These are phyloP conservation scores for Loripinus fragilis DNA, from an alignment of 2,888 invertebrate species.

Conservation along the genomic window DNA sequence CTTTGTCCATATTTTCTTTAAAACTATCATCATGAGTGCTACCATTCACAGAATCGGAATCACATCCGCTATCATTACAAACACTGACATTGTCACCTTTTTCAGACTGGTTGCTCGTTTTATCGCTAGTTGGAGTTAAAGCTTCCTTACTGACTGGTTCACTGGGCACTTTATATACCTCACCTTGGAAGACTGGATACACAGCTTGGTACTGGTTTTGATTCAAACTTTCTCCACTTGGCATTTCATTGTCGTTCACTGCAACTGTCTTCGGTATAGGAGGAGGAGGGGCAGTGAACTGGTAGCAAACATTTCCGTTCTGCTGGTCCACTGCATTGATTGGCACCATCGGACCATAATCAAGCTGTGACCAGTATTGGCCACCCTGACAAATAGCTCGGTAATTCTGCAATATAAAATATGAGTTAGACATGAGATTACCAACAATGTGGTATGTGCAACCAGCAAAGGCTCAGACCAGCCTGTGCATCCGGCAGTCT, in stretches of 20 bases:
- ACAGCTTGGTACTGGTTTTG: conserved; percentile 1
- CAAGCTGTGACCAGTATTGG: conserved; percentile 33
- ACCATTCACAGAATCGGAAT: conserved; percentile 53
- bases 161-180: neutral
- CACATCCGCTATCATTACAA: conserved; percentile 69
- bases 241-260: neutral
- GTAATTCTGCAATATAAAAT: conserved; percentile 48
- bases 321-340: conserved; percentile 37
- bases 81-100: conserved; percentile 20
- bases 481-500: too few species aligned
- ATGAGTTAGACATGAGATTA: too few species aligned
- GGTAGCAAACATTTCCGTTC: conserved; percentile 46
- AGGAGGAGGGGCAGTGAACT: conserved; percentile 49
- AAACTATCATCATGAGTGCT: conserved; percentile 56
- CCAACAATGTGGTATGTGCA: too few species aligned
- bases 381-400: conserved; percentile 41
- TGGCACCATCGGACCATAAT: conserved; percentile 32
- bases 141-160: neutral
- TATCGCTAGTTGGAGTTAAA: neutral
- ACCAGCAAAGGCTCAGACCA: too few species aligned
- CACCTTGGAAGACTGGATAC: conserved; percentile 8
- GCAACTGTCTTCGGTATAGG: conserved; percentile 17
- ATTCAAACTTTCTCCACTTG: conserved; percentile 2
- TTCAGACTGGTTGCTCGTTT: conserved; percentile 1
- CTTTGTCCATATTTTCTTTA: conserved; percentile 43